A percentile compares a stretch with the other conserved stretches of the same genome.
Evolutionary conservation across 2,888 invertebrate species (phyloP).

Genomic region (Cheilosia urbana): DNA sequence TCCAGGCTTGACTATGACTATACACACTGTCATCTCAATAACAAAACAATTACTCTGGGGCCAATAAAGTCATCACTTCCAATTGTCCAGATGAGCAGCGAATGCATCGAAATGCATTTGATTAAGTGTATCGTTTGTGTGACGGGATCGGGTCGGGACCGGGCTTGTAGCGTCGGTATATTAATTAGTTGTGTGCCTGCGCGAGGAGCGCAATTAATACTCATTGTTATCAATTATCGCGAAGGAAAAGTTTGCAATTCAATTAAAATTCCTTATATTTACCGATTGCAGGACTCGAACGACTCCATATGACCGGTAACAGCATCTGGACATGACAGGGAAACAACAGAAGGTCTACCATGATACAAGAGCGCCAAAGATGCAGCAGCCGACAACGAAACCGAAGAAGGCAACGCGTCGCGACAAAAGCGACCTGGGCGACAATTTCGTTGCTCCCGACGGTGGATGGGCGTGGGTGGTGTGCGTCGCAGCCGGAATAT

Average conservation of each 20-base stretch:
- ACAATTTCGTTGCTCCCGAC: constrained; percentile 88
- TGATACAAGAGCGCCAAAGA: constrained; percentile 60
- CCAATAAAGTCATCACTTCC: constrained; percentile 62
- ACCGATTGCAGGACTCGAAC: constrained; percentile 22
- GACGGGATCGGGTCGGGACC: not conserved
- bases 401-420: constrained; percentile 82
- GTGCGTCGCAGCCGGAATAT: constrained; percentile 88
- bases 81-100: constrained; percentile 53
- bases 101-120: constrained; percentile 50
- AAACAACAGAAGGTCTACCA: constrained; percentile 65
- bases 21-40: constrained; percentile 58
- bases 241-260: constrained; percentile 48
- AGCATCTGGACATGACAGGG: constrained; percentile 60
- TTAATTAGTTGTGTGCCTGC: constrained; percentile 38
- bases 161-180: not conserved
- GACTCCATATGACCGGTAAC: constrained; percentile 39
- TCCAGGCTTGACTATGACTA: constrained; percentile 12
- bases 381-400: constrained; percentile 31
- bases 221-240: constrained; percentile 68
- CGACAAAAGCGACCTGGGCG: constrained; percentile 82
- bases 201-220: constrained; percentile 59
- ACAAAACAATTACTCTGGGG: constrained; percentile 68
- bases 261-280: constrained; percentile 43
- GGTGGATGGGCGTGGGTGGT: constrained; percentile 91
- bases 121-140: not conserved